A percentile compares a stretch with the other conserved stretches of the same genome.
These are phyloP conservation scores for Paramormyrops kingsleyae DNA, from an alignment of 2,113 vertebrate species.

Conservation along the genomic window DNA sequence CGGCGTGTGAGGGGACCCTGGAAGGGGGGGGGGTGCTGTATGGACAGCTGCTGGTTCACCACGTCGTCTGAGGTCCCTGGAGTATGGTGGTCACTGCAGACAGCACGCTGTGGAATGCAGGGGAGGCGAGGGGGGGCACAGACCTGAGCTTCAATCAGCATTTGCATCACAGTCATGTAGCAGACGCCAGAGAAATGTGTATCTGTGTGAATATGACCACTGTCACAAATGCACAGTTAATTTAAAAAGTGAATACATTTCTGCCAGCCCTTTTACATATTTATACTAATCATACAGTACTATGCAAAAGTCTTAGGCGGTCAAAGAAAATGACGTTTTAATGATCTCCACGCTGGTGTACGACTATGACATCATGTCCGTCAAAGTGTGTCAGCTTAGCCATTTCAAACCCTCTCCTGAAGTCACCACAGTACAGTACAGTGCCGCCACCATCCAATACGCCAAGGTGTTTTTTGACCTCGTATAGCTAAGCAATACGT, in stretches of 20 bases:
- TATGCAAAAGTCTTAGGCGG: background rate
- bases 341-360: background rate
- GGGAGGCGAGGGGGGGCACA: too few relatives aligned
- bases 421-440: background rate
- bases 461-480: background rate
- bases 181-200: background rate
- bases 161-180: background rate
- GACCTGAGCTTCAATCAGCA: background rate
- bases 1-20: constrained; percentile 39
- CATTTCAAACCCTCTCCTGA: background rate
- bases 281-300: background rate
- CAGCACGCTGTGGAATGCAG: constrained; percentile 9
- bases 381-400: background rate
- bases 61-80: background rate
- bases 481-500: background rate
- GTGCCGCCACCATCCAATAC: background rate
- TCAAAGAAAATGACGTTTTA: background rate
- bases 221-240: background rate
- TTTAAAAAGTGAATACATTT: background rate
- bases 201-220: background rate
- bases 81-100: constrained; percentile 2
- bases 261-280: background rate
- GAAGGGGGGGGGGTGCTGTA: background rate
- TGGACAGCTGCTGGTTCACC: background rate
- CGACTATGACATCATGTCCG: background rate